Percentiles rank a stretch among this genome's conserved stretches.
Evolutionary conservation across 2,888 invertebrate genomes (phyloP).

Genomic region (Nephrotoma appendiculata): DNA sequence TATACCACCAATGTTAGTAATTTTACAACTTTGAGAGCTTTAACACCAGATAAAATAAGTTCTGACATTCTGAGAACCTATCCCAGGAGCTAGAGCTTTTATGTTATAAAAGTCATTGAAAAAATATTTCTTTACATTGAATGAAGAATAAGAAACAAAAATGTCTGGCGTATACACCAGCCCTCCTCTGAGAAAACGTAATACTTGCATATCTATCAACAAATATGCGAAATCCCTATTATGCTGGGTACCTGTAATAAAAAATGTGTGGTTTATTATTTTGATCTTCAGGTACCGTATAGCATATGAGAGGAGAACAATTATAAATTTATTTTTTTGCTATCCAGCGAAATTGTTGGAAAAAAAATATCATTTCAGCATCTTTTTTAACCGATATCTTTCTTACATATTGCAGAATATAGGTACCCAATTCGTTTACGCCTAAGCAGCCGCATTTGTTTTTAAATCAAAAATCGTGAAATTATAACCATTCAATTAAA

Average conservation of each 20-base stretch:
- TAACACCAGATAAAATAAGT: slow-evolving; percentile 10
- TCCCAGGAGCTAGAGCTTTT: slow-evolving; percentile 6
- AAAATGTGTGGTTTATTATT: neutral
- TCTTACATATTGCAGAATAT: neutral
- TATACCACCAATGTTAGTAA: slow-evolving; percentile 10
- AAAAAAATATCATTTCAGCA: no score
- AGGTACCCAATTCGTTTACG: neutral
- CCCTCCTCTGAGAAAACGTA: neutral
- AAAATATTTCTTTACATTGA: slow-evolving; percentile 6
- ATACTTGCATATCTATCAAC: no score
- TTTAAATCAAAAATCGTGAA: no score
- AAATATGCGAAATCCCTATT: no score
- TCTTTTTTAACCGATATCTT: neutral
- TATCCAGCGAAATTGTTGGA: no score
- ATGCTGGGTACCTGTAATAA: neutral
- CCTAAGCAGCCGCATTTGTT: no score
- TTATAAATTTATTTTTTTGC: no score
- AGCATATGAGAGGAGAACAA: neutral
- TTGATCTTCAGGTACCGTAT: neutral
- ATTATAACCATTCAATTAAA: no score
- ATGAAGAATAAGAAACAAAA: slow-evolving; percentile 3
- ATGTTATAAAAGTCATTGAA: slow-evolving; percentile 9
- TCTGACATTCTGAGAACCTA: slow-evolving; percentile 9
- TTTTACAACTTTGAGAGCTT: slow-evolving; percentile 9
- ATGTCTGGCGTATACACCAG: neutral